Evolutionary conservation across 1,140 invertebrate species (phyloP).

Genomic region (Psilanteris sp.): DNA sequence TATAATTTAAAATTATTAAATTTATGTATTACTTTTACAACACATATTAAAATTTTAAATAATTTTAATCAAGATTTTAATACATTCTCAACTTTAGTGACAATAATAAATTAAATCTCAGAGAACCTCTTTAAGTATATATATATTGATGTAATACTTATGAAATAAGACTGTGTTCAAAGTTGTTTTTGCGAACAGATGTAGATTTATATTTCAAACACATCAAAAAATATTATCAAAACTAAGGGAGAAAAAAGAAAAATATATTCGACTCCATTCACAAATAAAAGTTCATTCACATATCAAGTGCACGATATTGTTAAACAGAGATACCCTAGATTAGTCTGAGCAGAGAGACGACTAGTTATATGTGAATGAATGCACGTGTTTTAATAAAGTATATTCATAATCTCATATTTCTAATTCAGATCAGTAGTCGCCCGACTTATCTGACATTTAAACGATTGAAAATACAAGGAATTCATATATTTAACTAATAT

Average conservation of each 20-base stretch:
- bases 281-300: conserved; percentile 53
- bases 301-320: conserved; percentile 58
- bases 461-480: neutral
- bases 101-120: too few species aligned
- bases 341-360: conserved; percentile 15
- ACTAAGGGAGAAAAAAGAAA: neutral
- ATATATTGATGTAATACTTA: too few species aligned
- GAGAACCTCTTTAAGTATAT: too few species aligned
- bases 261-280: conserved; percentile 23
- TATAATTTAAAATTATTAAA: too few species aligned
- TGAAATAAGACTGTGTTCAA: conserved; percentile 18
- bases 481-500: conserved; percentile 29
- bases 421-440: conserved; percentile 26
- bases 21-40: too few species aligned
- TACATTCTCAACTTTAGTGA: too few species aligned
- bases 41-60: too few species aligned
- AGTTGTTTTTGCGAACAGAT: conserved; percentile 33
- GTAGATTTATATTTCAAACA: conserved; percentile 21
- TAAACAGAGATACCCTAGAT: conserved; percentile 43
- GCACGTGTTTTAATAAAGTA: conserved; percentile 38
- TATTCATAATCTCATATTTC: conserved; percentile 28
- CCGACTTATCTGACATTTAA: conserved; percentile 20
- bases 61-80: too few species aligned
- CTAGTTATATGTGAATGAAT: conserved; percentile 29
- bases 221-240: conserved; percentile 46